Conservation (phyloP, 2,797 vertebrate species). For the Phataginus tetradactyla region DNA sequence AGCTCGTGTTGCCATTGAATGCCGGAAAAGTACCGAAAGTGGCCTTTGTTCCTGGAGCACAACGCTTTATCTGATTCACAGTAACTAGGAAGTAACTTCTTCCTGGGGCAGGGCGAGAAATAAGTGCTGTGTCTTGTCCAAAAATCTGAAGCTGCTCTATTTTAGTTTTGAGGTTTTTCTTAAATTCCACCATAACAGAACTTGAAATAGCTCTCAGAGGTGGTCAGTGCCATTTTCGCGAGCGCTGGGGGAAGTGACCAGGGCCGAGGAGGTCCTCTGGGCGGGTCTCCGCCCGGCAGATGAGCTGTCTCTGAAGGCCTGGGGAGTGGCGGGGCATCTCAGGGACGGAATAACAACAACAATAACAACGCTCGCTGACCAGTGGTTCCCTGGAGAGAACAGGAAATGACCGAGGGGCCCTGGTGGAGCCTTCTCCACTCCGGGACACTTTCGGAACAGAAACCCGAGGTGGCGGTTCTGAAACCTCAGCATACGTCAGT, state of each 20-base stretch:
- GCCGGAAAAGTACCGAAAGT: not conserved
- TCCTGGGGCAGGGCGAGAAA: not conserved
- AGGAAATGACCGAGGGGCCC: not conserved
- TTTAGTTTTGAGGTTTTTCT: not conserved
- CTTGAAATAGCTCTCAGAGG: constrained; percentile 24
- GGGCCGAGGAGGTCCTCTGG: not conserved
- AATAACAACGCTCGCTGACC: not conserved
- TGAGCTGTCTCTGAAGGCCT: not conserved
- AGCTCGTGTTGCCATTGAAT: not conserved
- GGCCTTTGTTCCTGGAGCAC: constrained; percentile 2
- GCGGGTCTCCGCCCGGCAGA: not conserved
- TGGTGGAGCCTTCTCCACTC: not conserved
- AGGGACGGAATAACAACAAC: not conserved
- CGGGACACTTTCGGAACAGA: not conserved
- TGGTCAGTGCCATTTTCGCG: not conserved
- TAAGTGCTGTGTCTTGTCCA: not conserved
- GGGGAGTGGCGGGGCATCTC: not conserved
- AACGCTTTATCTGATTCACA: not conserved
- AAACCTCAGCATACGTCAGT: not conserved
- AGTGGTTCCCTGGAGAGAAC: not conserved
- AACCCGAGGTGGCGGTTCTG: not conserved
- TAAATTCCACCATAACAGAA: constrained; percentile 2
- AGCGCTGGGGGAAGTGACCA: not conserved
- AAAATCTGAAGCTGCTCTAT: not conserved
- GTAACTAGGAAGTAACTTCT: constrained; percentile 35